A percentile compares a stretch with the other conserved stretches of the same genome.
These are phyloP conservation scores for Alviniconcha strummeri DNA, from an alignment of 2,888 invertebrate species.

Conservation along the genomic window DNA sequence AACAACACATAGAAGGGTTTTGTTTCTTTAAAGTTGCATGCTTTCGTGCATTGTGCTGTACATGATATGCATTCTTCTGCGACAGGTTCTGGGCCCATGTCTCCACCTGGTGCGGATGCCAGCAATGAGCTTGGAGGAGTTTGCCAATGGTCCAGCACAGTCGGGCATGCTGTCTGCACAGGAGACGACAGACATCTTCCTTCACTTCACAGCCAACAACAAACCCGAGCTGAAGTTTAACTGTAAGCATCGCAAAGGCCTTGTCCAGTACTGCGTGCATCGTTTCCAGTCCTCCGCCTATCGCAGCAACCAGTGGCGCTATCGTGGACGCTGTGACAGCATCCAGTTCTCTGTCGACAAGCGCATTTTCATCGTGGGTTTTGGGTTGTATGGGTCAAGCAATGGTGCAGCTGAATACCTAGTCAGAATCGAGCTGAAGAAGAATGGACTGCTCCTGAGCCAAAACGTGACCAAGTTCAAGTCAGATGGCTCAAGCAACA, in stretches of 20 bases:
- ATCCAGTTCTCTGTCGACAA: slow-evolving; percentile 97
- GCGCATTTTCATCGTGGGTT: slow-evolving; percentile 95
- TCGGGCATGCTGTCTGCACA: slow-evolving; percentile 92
- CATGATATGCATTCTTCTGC: too few species aligned
- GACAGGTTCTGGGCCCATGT: slow-evolving; percentile 77
- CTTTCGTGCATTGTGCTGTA: too few species aligned
- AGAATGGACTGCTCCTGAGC: slow-evolving; percentile 88
- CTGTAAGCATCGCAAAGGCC: slow-evolving; percentile 87
- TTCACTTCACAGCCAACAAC: slow-evolving; percentile 92
- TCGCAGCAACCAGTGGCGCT: slow-evolving; percentile 97
- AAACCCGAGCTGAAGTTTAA: slow-evolving; percentile 90
- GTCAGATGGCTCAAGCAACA: slow-evolving; percentile 96
- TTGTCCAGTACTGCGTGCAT: slow-evolving; percentile 95
- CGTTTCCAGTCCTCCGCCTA: slow-evolving; percentile 97
- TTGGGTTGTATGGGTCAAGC: slow-evolving; percentile 96
- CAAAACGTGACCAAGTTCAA: slow-evolving; percentile 95
- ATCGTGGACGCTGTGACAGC: slow-evolving; percentile 95
- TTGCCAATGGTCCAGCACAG: slow-evolving; percentile 96
- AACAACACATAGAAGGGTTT: too few species aligned
- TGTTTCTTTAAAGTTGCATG: too few species aligned
- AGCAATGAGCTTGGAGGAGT: slow-evolving; percentile 94
- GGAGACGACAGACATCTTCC: slow-evolving; percentile 95
- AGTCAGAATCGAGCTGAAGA: slow-evolving; percentile 94
- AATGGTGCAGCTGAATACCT: slow-evolving; percentile 96
- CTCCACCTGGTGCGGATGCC: slow-evolving; percentile 93